Base-by-base conservation (phyloP, 2,888 invertebrate genomes). In the Brachypalpus laphriformis region DNA sequence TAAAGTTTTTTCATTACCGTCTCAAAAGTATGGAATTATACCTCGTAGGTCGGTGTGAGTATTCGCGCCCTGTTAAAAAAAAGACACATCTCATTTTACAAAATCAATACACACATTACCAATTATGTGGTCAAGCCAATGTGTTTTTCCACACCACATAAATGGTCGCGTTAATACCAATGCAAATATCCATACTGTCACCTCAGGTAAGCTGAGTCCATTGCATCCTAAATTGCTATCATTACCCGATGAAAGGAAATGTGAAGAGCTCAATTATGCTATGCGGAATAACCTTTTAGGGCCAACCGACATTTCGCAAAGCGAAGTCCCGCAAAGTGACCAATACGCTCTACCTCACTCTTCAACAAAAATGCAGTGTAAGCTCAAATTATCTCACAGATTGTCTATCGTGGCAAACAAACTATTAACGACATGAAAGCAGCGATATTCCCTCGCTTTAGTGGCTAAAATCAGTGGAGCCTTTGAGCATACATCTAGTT, bases 231-330 rank as follows among this genome's bases (percentile, higher is more conserved):
- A 47, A 47, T 47, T 47, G 47, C 22, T 5, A 11, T 20, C 47
- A 47, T 47, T 47, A n/a, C 22, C 22, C 22, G 47, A 47, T 47
- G 47, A 47, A 47, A 47, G 47, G 18, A 47, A 47, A 20, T n/a
- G 47, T 47, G 20, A 47, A 47, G 47, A 47, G 47, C 47, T 47
- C 47, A 47, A 47, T 47, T 47, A 47, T 22, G 47, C 11, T n/a
- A 18, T 2, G 18, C 5, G 18, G 20, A 47, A 47, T 47, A 47
- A 22, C 22, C 11, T 47, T 47, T 47, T 47, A 4, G 22, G 47
- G 47, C 22, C 22, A 47, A 47, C 22, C 22, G 1, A 20, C 20
- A 47, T 5, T 20, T 22, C 8, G 22, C 11, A 47, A 20, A 20
- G 47, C 47, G 3, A 20, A 18, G 16, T 16, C 47, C 20, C 9